Evolutionary conservation across 2,888 invertebrate genomes (phyloP), one percentile per base, ranked within the genome.

Genomic region (Xylocampa areola): DNA sequence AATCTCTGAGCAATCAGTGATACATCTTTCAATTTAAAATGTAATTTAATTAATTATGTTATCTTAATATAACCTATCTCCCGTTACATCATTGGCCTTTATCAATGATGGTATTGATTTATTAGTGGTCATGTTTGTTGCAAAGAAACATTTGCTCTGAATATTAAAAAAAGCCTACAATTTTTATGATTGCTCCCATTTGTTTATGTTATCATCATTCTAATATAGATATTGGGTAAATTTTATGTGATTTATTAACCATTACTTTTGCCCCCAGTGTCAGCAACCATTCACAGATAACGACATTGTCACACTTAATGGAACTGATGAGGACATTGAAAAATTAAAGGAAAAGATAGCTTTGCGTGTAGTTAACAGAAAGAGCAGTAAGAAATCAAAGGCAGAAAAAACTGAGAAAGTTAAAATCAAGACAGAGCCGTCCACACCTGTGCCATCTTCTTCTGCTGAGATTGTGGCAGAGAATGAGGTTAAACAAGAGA

Each of bases 261-360:
- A 14, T 43, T 16, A 41, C 32, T 48, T 64, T 64, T 67, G 59
- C 65, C 88, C 86, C 39, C 90, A 96, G 94, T 99, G 99, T 87
- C 98, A 97, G 73, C 94, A 96, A 79, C 95, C 96, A 0, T 98
- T 97, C 82, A 94, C 94, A 7, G 94, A 96, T 41, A 96, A 96
- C 66, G 98, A 99, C 86, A 90, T 98, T 6, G 96, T 99, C 23
- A 93, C 97, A n/a, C 92, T 99, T 21, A 99, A 99, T 91, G 97
- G 97, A 43, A 95, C 95, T 69, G 96, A 97, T 10, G 97, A 97
- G 67, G 98, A 98, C 76, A 82, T 97, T 54, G 95, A 95, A 32
- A 65, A 92, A 21, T 95, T 98, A 82, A 94, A 91, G 72, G 86
- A 86, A 13, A 95, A 95, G 77, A 96, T 97, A 90, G 95, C 96